Evolutionary conservation across 2,888 invertebrate genomes (phyloP), one percentile per base, ranked within the genome.

Genomic region (Oxystoma pomonae): DNA sequence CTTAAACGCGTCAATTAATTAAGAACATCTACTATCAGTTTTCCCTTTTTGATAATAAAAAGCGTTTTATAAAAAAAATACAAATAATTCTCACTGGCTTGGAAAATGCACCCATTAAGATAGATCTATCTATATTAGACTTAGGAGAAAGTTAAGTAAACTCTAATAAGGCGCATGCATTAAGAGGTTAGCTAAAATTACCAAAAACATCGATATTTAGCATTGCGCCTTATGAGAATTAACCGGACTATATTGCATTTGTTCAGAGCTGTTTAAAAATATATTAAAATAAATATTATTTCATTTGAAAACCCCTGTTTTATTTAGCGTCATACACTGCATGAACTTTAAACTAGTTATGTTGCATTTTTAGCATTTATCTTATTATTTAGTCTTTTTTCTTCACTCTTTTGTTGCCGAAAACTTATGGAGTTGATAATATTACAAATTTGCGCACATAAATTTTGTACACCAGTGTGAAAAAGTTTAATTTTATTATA

Each of bases 351-450:
- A n/a, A n/a, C n/a, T n/a, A n/a, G n/a, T n/a, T n/a, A n/a, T n/a
- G n/a, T n/a, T n/a, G n/a, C n/a, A n/a, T n/a, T n/a, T n/a, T n/a
- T n/a, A n/a, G n/a, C n/a, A n/a, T n/a, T n/a, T n/a, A n/a, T n/a
- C n/a, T n/a, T n/a, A n/a, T n/a, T n/a, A n/a, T n/a, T n/a, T n/a
- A n/a, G n/a, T n/a, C n/a, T n/a, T n/a, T n/a, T n/a, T n/a, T n/a
- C n/a, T n/a, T n/a, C n/a, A n/a, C n/a, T 18, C 59, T 61, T 57
- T 18, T 66, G 61, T 67, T 60, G 65, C 67, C 67, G 67, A 68
- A 70, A 69, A 69, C 17, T 69, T 69, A 69, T 76, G 76, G 77
- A 77, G 77, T 76, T 77, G 77, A 77, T 76, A 76, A 53, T 19
- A 53, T 16, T 19, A 53, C 53, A 16, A 19, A 53, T 3, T 16